Conservation (phyloP, 2,797 vertebrate species). For the Thripadectes ignobilis region DNA sequence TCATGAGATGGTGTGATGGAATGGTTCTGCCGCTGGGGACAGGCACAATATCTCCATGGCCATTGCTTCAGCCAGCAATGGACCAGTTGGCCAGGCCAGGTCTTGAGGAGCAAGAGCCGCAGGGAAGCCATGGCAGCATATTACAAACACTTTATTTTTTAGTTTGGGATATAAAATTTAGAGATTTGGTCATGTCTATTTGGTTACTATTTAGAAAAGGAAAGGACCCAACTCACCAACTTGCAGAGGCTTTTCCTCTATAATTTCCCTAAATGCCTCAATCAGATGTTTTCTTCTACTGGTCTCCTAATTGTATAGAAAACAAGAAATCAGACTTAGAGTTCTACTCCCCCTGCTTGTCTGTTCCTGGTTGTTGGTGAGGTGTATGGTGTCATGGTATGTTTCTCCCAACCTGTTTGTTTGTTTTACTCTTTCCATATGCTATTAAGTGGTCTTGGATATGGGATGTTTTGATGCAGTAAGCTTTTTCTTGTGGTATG, state of each 20-base stretch:
- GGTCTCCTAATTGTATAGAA: not conserved
- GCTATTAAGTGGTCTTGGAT: not conserved
- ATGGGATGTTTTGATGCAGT: not conserved
- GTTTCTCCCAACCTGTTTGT: not conserved
- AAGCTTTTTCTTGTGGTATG: not conserved
- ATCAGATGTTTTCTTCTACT: not conserved
- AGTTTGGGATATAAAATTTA: not conserved
- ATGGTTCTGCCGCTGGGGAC: not conserved
- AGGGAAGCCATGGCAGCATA: not conserved
- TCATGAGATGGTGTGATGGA: fast-evolving
- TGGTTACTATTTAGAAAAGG: not conserved
- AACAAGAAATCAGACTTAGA: not conserved
- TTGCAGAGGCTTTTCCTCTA: not conserved
- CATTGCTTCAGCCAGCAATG: fast-evolving
- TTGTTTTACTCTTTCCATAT: not conserved
- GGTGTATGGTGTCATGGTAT: not conserved
- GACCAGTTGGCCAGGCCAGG: fast-evolving
- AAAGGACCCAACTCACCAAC: not conserved
- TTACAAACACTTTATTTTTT: not conserved
- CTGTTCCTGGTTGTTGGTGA: not conserved
- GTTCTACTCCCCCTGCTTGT: not conserved
- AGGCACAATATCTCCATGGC: fast-evolving
- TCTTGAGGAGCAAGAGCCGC: not conserved
- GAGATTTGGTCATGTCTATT: not conserved
- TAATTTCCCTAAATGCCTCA: not conserved